Evolutionary conservation across 1,140 invertebrate species (phyloP), one percentile per base, ranked within the genome.

Genomic region (Cotesia vestalis): DNA sequence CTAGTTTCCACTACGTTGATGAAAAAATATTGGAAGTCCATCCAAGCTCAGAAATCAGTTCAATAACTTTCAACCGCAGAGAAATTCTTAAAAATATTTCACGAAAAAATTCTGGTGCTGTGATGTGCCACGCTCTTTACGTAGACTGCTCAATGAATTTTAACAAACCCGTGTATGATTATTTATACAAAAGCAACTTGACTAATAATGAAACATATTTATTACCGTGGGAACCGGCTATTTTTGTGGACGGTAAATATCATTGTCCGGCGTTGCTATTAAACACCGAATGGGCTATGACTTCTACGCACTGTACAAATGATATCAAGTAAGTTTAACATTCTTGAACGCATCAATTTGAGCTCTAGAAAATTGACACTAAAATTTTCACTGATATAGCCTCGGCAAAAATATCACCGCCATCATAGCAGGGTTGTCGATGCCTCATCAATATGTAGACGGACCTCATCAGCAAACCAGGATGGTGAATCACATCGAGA

Each of bases 391-490:
- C 11, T 46, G 5, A 46, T 46, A 9, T 46, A 46, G 40, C 27
- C 84, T 91, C 27, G 75, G 84, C 4, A 78, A 80, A 14, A 87
- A 91, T 73, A 92, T 91, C 73, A 87, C 92, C 8, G 86, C 88
- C 11, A 92, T 90, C 1, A 72, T 93, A 3, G 78, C 94, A 59
- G 94, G 94, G n/a, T 83, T 89, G 57, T 86, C 90, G 51, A 84
- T 88, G 73, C 80, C 88, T 60, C 82, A 92, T 77, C 80, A 86
- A 4, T 78, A 86, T 66, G 85, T 90, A 6, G 84, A 88, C 52
- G 90, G 92, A 40, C 90, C 91, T 4, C 89, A 92, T 79, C 93
- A 95, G 80, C 91, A 94, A 86, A 86, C 90, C 1, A 84, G 88
- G 51, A 78, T 84, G 14, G 84, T 93, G 0, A 86, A 90, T 71